phyloP scores from a whole-genome alignment of 2,888 invertebrate species.

The Lepetodrilus schrolli region DNA sequence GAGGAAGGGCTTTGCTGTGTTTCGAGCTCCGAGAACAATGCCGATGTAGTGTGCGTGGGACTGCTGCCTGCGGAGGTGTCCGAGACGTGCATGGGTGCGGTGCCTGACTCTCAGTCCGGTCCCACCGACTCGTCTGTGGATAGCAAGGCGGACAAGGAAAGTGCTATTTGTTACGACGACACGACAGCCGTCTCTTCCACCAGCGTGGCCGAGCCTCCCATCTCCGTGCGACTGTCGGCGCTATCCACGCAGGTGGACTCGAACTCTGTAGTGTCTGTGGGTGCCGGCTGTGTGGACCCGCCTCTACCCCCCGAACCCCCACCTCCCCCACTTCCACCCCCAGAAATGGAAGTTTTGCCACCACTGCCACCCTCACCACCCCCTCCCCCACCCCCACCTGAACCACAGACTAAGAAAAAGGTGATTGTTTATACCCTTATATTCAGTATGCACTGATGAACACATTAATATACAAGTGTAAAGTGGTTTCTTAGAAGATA shows the following conservation, averaged over 20 bases:
- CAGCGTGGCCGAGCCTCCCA: neutral
- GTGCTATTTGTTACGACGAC: neutral
- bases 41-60: neutral
- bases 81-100: neutral
- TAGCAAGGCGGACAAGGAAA: neutral
- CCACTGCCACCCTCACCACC: conserved; percentile 23
- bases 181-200: conserved; percentile 5
- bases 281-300: neutral
- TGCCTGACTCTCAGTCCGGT: conserved; percentile 19
- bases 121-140: neutral
- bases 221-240: neutral
- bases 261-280: neutral
- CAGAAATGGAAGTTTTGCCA: neutral
- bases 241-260: neutral
- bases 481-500: no score
- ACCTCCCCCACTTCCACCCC: neutral
- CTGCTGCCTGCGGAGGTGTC: neutral
- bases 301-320: conserved; percentile 2
- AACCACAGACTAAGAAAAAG: conserved; percentile 24
- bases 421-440: no score
- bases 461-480: no score
- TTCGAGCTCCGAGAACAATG: conserved; percentile 9
- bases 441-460: no score
- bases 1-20: neutral
- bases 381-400: conserved; percentile 1